Conservation (phyloP, 2,113 vertebrate genomes). For the Entelurus aequoreus region DNA sequence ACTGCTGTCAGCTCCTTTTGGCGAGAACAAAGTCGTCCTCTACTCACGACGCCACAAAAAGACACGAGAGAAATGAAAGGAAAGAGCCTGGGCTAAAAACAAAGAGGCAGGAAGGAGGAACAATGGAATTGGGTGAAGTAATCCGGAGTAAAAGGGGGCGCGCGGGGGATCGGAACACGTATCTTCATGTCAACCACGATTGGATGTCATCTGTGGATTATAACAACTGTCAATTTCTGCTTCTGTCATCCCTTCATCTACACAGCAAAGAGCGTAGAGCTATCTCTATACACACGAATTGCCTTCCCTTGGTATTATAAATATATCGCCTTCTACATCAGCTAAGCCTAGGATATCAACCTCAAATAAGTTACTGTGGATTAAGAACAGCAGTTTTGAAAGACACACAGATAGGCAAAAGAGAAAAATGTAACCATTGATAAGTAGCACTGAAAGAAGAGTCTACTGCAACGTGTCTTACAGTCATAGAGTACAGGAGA, state of each 20-base stretch:
- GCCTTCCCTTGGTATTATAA: slow-evolving; percentile 58
- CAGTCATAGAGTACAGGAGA: slow-evolving; percentile 48
- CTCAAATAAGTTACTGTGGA: slow-evolving; percentile 67
- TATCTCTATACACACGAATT: slow-evolving; percentile 72
- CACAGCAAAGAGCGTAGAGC: slow-evolving; percentile 64
- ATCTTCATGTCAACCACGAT: slow-evolving; percentile 62
- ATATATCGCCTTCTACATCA: slow-evolving; percentile 66
- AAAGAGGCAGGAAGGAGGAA: slow-evolving; percentile 37
- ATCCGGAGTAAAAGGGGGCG: slow-evolving; percentile 43
- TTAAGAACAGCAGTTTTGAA: slow-evolving; percentile 63
- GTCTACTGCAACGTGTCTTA: slow-evolving; percentile 48
- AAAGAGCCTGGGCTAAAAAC: slow-evolving; percentile 49
- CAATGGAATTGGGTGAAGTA: slow-evolving; percentile 50
- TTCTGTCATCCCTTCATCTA: slow-evolving; percentile 58
- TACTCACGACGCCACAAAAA: slow-evolving; percentile 67
- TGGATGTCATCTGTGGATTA: slow-evolving; percentile 63
- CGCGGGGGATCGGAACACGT: slow-evolving; percentile 40
- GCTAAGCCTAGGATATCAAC: slow-evolving; percentile 66
- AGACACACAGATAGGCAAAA: slow-evolving; percentile 64
- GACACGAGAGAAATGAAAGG: slow-evolving; percentile 65
- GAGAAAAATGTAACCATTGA: slow-evolving; percentile 62
- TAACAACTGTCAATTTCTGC: slow-evolving; percentile 58
- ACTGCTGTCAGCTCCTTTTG: slow-evolving; percentile 69
- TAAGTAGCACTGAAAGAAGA: slow-evolving; percentile 58
- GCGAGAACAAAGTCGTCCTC: slow-evolving; percentile 73